Percentiles rank a stretch among this genome's conserved stretches.
Evolutionary conservation across 1,140 invertebrate species (phyloP).

Genomic region (Xylocopa sonorina): DNA sequence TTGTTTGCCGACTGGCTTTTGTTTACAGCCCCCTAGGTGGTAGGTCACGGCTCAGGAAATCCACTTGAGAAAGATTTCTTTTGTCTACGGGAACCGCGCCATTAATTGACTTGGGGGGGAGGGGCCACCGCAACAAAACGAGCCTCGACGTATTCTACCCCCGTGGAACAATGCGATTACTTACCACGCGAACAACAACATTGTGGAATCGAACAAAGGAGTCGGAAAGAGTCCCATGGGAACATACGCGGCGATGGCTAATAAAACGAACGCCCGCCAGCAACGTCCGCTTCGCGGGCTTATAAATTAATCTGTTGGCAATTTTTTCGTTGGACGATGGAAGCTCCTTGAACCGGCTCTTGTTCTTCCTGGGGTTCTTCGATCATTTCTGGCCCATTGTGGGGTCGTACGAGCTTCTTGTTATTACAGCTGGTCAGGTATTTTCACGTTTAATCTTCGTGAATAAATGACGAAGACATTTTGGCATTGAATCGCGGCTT

Average conservation of each 20-base stretch:
- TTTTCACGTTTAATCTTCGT: neutral
- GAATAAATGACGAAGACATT: neutral
- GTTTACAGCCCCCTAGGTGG: conserved; percentile 55
- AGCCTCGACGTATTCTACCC: conserved; percentile 7
- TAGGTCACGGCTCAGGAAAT: conserved; percentile 63
- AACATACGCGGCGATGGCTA: conserved; percentile 14
- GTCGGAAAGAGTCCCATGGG: conserved; percentile 22
- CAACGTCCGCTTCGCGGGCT: neutral
- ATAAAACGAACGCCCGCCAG: conserved; percentile 2
- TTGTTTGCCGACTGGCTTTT: conserved; percentile 62
- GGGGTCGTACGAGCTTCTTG: neutral
- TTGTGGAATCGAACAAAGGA: conserved; percentile 43
- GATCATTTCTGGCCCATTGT: neutral
- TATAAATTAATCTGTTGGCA: neutral
- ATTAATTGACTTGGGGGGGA: conserved; percentile 65
- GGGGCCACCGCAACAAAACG: conserved; percentile 29
- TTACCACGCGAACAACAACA: conserved; percentile 37
- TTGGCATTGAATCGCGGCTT: neutral
- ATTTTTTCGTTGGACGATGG: too few species aligned
- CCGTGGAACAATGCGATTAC: conserved; percentile 56
- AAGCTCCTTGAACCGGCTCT: too few species aligned
- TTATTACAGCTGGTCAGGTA: neutral
- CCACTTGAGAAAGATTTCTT: conserved; percentile 64
- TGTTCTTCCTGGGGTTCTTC: neutral
- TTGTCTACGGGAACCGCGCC: conserved; percentile 56